phyloP scores from a whole-genome alignment of 2,888 invertebrate genomes.

The Branchellion lobata region DNA sequence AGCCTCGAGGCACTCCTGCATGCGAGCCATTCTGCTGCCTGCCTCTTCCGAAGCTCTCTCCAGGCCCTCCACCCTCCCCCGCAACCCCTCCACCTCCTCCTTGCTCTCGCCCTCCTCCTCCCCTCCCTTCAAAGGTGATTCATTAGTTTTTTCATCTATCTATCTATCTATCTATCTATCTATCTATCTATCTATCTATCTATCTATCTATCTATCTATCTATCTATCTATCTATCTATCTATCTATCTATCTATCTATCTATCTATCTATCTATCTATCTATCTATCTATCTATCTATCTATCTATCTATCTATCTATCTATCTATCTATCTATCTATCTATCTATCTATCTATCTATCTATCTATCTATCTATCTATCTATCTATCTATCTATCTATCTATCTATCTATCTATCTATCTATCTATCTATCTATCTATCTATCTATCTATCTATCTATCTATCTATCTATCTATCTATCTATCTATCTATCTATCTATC shows the following conservation, averaged over 20 bases:
- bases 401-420: too few relatives aligned
- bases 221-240: neutral
- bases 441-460: too few relatives aligned
- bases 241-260: neutral
- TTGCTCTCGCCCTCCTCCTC: neutral
- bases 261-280: too few relatives aligned
- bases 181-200: slow-evolving; percentile 8
- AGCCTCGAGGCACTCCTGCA: slow-evolving; percentile 48
- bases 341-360: too few relatives aligned
- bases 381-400: too few relatives aligned
- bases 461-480: too few relatives aligned
- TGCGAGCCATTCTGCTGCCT: neutral
- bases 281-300: too few relatives aligned
- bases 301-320: too few relatives aligned
- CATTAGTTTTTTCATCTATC: neutral
- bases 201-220: neutral
- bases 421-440: too few relatives aligned
- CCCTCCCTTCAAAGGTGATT: neutral
- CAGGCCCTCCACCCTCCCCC: neutral
- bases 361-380: too few relatives aligned
- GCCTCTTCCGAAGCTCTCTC: neutral
- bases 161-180: neutral
- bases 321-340: too few relatives aligned
- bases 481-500: too few relatives aligned
- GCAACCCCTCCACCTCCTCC: neutral